Percentiles rank a stretch among this genome's conserved stretches.
Evolutionary conservation across 2,113 vertebrate species (phyloP).

Genomic region (Ophiodon elongatus): DNA sequence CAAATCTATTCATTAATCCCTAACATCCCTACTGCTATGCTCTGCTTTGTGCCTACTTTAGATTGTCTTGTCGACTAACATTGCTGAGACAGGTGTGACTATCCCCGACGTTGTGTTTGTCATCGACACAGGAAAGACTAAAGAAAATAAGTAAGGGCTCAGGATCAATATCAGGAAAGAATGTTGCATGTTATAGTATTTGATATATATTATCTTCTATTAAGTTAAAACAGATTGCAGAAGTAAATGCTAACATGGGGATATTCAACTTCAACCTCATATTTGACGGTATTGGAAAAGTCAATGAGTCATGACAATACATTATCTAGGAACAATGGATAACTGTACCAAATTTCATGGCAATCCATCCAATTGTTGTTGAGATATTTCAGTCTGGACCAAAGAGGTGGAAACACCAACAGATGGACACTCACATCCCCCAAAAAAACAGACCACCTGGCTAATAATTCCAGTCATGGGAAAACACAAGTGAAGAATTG

Average conservation of each 20-base stretch:
- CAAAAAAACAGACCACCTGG: too few relatives aligned
- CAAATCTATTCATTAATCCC: neutral
- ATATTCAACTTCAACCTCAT: neutral
- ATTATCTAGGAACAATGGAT: neutral
- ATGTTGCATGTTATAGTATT: neutral
- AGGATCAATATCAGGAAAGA: neutral
- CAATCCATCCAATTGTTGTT: neutral
- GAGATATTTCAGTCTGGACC: neutral
- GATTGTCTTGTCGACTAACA: constrained; percentile 98
- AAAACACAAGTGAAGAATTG: neutral
- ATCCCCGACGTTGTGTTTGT: constrained; percentile 99
- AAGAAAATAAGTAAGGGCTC: constrained; percentile 94
- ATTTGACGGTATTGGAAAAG: neutral
- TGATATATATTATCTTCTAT: neutral
- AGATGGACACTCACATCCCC: neutral
- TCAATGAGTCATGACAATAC: neutral
- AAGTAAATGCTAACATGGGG: neutral
- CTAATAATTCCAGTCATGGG: neutral
- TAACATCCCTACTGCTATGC: neutral
- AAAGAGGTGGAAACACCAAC: neutral
- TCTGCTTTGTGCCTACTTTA: constrained; percentile 72
- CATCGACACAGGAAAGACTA: constrained; percentile 95
- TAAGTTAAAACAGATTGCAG: neutral
- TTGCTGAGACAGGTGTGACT: constrained; percentile 97
- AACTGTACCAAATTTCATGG: neutral